These are phyloP conservation scores for Thamnophis elegans DNA, from an alignment of 2,797 vertebrate genomes.

Conservation along the genomic window DNA sequence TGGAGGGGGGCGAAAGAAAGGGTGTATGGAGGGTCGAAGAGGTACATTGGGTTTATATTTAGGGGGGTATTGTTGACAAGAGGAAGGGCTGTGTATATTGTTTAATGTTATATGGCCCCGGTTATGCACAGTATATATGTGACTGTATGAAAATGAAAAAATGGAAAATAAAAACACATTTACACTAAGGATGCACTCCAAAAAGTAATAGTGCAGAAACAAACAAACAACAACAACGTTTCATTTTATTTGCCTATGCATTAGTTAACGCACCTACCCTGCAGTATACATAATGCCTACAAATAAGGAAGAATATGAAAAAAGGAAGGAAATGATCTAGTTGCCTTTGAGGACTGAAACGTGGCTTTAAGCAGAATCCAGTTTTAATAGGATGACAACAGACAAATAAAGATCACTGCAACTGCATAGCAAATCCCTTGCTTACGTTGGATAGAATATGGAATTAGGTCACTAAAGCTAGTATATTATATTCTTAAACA, in stretches of 20 bases:
- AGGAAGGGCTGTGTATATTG: too few relatives aligned
- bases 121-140: too few relatives aligned
- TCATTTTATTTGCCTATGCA: neutral
- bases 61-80: too few relatives aligned
- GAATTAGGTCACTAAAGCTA: neutral
- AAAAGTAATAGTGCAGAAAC: neutral
- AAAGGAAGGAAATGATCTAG: neutral
- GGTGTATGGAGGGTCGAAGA: too few relatives aligned
- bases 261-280: neutral
- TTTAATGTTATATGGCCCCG: too few relatives aligned
- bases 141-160: too few relatives aligned
- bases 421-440: neutral
- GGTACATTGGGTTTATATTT: too few relatives aligned
- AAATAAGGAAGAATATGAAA: neutral
- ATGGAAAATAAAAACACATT: too few relatives aligned
- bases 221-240: neutral
- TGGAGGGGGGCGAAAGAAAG: too few relatives aligned
- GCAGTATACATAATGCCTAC: neutral
- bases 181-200: neutral
- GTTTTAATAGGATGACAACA: neutral
- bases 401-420: neutral
- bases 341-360: neutral
- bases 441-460: neutral
- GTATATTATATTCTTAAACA: neutral
- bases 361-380: neutral